Evolutionary conservation across 2,888 invertebrate species (phyloP), one percentile per base, ranked within the genome.

Genomic region (Dioctria rufipes): DNA sequence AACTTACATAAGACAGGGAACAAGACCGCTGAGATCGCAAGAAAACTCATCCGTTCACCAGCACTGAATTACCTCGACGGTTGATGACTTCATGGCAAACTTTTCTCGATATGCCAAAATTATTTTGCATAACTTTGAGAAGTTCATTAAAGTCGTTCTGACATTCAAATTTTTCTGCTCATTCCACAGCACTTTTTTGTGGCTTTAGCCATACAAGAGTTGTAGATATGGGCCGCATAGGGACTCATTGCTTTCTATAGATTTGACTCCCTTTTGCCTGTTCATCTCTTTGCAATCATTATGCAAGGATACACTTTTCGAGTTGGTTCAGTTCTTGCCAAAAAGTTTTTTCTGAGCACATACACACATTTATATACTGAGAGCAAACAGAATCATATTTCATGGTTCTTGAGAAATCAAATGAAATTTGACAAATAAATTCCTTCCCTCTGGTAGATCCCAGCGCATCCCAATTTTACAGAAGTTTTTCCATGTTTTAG

Each of bases 341-440:
- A 80, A 54, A 80, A 80, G 67, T 80, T 80, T 80, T 77, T 77
- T 25, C 25, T 25, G 25, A 25, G 25, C 25, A 25, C 25, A 25
- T 25, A 25, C 25, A 25, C 25, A 25, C 2, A 25, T n/a, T n/a
- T 80, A 77, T 60, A 80, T 25, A 39, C 73, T 60, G 60, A 71
- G 73, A 80, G 69, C 73, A 67, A 80, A 42, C 80, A 67, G 66
- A 80, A 60, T 71, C 77, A 80, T 80, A 80, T 77, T 77, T 80
- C 80, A 80, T 80, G 67, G 65, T 80, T 60, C 60, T 60, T n/a
- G 46, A 67, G 67, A 67, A 80, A 80, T 80, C 80, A 77, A 80
- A 80, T 80, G 61, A 77, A 80, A 77, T 80, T 80, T 77, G 77
- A 77, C 80, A 80, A 80, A 80, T 80, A 80, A 77, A 80, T 78